phyloP scores from a whole-genome alignment of 2,888 invertebrate species.

The Drosophila parthenogenetica region DNA sequence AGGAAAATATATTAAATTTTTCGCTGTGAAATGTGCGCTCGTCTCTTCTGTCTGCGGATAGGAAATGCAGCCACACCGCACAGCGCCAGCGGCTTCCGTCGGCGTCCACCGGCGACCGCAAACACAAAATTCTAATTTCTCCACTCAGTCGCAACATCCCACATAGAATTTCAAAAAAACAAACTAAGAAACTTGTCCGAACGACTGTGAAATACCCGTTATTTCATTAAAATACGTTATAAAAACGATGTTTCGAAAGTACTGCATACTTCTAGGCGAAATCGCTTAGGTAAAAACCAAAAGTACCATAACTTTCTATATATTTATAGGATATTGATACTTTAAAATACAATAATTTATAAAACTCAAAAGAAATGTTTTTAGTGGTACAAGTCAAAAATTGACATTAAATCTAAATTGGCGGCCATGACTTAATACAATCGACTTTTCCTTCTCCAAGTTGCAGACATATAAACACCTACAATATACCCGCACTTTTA shows the following conservation, averaged over 20 bases:
- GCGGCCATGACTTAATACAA: neutral
- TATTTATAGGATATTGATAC: neutral
- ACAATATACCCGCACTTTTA: neutral
- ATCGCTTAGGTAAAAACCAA: neutral
- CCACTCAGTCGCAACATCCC: slow-evolving; percentile 53
- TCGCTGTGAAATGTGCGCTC: slow-evolving; percentile 20
- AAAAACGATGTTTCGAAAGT: too few species aligned
- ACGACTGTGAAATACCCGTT: neutral
- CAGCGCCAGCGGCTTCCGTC: slow-evolving; percentile 61
- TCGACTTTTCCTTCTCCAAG: neutral
- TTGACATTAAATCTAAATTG: neutral
- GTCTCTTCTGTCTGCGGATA: slow-evolving; percentile 36
- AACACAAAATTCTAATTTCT: slow-evolving; percentile 74
- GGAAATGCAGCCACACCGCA: slow-evolving; percentile 49
- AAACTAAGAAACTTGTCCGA: neutral
- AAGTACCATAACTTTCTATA: neutral
- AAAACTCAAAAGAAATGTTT: too few species aligned
- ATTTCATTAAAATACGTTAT: neutral
- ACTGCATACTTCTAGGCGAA: neutral
- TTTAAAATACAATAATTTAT: too few species aligned
- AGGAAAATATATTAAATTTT: slow-evolving; percentile 75
- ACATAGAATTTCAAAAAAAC: slow-evolving; percentile 30
- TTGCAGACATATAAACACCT: neutral
- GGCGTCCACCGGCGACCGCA: slow-evolving; percentile 74
- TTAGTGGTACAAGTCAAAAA: too few species aligned